Evolutionary conservation across 2,113 vertebrate genomes (phyloP).

Genomic region (Nyctibius bracteatus): DNA sequence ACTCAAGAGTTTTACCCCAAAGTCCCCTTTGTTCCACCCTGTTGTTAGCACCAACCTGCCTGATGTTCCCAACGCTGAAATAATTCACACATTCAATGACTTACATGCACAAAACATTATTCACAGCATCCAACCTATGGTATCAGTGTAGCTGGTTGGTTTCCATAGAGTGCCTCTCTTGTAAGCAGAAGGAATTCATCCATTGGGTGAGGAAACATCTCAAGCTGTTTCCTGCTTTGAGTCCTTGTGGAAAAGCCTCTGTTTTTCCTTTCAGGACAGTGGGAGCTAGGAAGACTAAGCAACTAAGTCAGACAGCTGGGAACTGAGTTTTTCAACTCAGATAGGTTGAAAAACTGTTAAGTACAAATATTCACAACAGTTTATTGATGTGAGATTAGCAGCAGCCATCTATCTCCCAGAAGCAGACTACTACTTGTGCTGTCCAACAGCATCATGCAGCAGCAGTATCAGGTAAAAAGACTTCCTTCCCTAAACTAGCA

Average conservation of each 20-base stretch:
- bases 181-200: neutral
- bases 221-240: neutral
- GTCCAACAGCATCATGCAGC: neutral
- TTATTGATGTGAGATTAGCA: neutral
- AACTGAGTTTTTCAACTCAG: neutral
- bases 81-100: neutral
- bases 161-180: neutral
- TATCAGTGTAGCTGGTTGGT: neutral
- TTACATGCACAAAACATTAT: neutral
- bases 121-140: neutral
- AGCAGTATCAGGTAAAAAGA: neutral
- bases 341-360: neutral
- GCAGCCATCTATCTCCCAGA: neutral
- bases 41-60: neutral
- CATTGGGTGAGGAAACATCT: neutral
- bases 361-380: neutral
- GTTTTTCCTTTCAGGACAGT: neutral
- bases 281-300: neutral
- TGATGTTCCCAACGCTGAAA: neutral
- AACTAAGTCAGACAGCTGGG: neutral
- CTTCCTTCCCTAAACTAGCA: neutral
- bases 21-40: neutral
- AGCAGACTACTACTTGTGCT: neutral
- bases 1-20: neutral
- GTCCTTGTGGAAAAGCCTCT: neutral